Evolutionary conservation across 2,113 vertebrate genomes (phyloP).

Genomic region (Peromyscus leucopus): DNA sequence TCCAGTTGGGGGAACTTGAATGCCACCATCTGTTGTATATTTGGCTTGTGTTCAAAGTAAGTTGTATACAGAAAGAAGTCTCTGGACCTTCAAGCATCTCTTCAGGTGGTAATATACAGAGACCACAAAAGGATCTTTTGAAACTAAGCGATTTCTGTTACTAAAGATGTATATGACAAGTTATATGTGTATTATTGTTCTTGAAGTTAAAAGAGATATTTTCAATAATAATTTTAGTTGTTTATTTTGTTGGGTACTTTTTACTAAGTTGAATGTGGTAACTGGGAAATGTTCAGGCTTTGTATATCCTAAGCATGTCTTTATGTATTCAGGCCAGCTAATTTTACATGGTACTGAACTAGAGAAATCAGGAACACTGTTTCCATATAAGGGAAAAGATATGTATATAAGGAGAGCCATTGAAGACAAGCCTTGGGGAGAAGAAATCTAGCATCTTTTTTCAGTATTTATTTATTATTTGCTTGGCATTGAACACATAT

Average conservation of each 20-base stretch:
- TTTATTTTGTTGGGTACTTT: not conserved
- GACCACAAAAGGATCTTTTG: not conserved
- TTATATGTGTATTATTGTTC: not conserved
- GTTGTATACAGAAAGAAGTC: not conserved
- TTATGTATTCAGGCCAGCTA: not conserved
- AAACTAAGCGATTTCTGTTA: not conserved
- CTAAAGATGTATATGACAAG: not conserved
- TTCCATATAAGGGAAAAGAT: not conserved
- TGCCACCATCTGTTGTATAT: not conserved
- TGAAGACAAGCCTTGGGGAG: not conserved
- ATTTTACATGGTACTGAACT: not conserved
- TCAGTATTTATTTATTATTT: not conserved
- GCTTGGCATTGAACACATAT: not conserved
- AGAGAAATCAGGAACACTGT: not conserved
- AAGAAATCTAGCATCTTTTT: slow-evolving; percentile 10
- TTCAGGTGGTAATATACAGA: not conserved
- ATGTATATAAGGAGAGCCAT: not conserved
- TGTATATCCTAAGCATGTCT: not conserved
- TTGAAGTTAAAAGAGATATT: slow-evolving; percentile 14
- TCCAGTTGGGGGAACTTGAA: not conserved
- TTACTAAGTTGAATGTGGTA: not conserved
- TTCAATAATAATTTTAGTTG: not conserved
- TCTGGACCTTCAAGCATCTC: not conserved
- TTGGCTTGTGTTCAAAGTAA: not conserved
- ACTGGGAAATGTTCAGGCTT: slow-evolving; percentile 15